phyloP scores from a whole-genome alignment of 2,888 invertebrate genomes.

The Hyppa rectilinea region DNA sequence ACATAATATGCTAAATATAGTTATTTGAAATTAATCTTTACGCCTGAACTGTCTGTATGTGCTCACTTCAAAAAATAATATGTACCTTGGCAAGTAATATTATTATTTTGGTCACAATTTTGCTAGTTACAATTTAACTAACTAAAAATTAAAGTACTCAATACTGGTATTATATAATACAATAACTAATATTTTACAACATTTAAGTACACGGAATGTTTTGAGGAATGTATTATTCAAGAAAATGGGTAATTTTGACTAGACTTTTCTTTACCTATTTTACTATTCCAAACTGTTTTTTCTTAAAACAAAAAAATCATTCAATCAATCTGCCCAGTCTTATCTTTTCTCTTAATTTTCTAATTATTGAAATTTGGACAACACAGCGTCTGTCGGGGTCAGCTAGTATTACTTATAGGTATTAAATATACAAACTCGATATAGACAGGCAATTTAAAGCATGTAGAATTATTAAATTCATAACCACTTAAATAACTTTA shows the following conservation, averaged over 20 bases:
- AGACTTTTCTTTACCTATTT: conserved; percentile 29
- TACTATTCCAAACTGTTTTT: conserved; percentile 11
- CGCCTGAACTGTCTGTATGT: background rate
- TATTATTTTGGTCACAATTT: conserved; percentile 14
- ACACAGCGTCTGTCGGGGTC: too few species aligned
- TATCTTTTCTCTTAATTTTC: too few species aligned
- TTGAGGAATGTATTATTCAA: conserved; percentile 31
- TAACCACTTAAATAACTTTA: too few species aligned
- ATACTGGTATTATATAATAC: background rate
- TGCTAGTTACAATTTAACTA: background rate
- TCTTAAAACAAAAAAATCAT: too few species aligned
- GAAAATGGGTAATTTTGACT: conserved; percentile 47
- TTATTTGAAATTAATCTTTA: background rate
- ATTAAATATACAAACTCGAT: too few species aligned
- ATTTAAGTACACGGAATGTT: conserved; percentile 1
- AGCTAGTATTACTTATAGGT: too few species aligned
- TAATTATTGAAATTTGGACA: too few species aligned
- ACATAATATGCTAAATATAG: conserved; percentile 1
- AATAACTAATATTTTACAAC: conserved; percentile 19
- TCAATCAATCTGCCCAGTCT: too few species aligned
- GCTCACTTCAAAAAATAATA: background rate
- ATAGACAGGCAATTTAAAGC: too few species aligned
- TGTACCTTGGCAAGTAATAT: background rate
- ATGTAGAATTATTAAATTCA: too few species aligned
- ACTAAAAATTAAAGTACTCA: background rate